Evolutionary conservation across 1,140 invertebrate genomes (phyloP).

Genomic region (Augochlora pura): DNA sequence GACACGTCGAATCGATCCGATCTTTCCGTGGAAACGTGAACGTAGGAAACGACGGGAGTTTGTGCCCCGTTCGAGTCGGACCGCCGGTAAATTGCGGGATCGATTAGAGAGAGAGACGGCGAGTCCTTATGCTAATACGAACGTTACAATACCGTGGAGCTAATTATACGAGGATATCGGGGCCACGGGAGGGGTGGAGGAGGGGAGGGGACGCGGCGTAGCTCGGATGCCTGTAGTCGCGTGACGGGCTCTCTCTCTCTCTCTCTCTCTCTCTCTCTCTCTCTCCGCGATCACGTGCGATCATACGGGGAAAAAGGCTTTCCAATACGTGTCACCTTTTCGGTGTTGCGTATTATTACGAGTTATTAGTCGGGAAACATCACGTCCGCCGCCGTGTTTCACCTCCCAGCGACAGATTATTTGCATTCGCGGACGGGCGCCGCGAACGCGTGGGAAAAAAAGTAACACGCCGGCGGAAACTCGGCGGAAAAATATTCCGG

Average conservation of each 20-base stretch:
- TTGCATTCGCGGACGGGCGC: constrained; percentile 10
- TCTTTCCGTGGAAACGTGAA: no score
- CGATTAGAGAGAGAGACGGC: no score
- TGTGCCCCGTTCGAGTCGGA: no score
- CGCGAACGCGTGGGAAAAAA: neutral
- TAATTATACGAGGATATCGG: neutral
- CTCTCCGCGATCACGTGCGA: constrained; percentile 30
- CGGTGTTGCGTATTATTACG: constrained; percentile 27
- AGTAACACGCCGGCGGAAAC: neutral
- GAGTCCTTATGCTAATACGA: no score
- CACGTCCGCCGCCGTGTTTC: constrained; percentile 22
- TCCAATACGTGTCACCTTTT: constrained; percentile 33
- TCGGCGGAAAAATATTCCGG: constrained; percentile 21
- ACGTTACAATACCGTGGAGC: no score
- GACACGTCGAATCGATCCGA: no score
- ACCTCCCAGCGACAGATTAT: neutral
- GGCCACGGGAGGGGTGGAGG: no score
- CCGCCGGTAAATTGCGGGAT: no score
- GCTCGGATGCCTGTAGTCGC: neutral
- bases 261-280: no score
- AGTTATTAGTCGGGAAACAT: constrained; percentile 29
- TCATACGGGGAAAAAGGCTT: constrained; percentile 18
- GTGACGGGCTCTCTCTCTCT: no score
- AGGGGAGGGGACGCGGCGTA: no score
- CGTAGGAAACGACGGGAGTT: no score